Base-by-base conservation (phyloP, 2,113 vertebrate genomes). In the Hippocampus zosterae region DNA sequence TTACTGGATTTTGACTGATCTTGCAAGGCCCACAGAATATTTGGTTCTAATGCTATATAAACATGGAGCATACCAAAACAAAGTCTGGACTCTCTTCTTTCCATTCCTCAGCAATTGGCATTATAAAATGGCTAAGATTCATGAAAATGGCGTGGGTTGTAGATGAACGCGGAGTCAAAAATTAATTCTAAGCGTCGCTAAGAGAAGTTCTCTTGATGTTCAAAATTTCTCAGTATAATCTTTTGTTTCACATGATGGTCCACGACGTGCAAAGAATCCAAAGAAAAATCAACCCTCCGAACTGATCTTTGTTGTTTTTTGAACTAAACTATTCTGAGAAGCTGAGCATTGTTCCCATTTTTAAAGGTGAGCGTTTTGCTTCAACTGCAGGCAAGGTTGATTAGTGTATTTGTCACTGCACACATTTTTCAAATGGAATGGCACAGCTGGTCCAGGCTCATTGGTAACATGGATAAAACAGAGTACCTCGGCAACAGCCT, bases 401-500 rank as follows among this genome's bases (percentile, higher is more conserved):
- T 63, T 12, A 42, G 37, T 63, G 61, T 41, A 63, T 63, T 21
- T 41, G 12, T 40, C 61, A 63, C 40, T 40, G 12, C 37, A 41
- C 42, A 5, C n/a, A 64, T 25, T 44, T 44, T 65, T 65, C 61
- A 65, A 44, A 46, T 65, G 62, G 21, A 50, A 25, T 44, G 11
- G 12, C 41, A 44, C 41, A 65, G 40, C 41, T 65, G 41, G 57
- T 60, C 57, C 41, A 25, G 62, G 62, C 42, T 42, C 41, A 15
- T n/a, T 53, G 55, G 41, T 63, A 60, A 76, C 60, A 42, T n/a
- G 48, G 68, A 70, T 71, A 70, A 46, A 66, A n/a, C 18, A 29
- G 25, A 83, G 74, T 61, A 80, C 77, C 65, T 76, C 74, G 68
- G 62, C 63, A 64, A 63, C 76, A 74, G 71, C 25, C 65, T 48